Conservation (phyloP, 2,113 vertebrate genomes). For the Pagrus major region DNA sequence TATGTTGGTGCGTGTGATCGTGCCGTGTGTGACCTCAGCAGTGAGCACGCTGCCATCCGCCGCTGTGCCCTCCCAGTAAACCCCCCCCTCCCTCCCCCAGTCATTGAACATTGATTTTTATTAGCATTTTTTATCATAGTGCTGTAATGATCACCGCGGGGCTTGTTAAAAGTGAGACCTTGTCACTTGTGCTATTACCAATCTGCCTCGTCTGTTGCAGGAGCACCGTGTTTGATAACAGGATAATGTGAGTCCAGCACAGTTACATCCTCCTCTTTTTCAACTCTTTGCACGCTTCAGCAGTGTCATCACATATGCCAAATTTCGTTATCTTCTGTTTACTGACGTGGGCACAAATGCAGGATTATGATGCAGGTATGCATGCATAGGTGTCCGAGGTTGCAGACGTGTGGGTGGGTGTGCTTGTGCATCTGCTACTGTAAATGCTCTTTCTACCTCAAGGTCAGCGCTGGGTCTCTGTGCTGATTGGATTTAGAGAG, state of each 20-base stretch:
- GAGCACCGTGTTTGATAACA: conserved; percentile 30
- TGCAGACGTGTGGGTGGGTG: conserved; percentile 38
- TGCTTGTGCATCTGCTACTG: conserved; percentile 54
- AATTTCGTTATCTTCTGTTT: conserved; percentile 22
- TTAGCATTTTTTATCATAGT: conserved; percentile 60
- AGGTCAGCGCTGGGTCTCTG: conserved; percentile 74
- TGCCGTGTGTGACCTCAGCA: conserved; percentile 49
- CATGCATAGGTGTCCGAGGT: conserved; percentile 18
- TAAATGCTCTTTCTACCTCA: conserved; percentile 67
- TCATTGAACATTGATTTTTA: conserved; percentile 73
- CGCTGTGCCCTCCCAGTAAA: conserved; percentile 15
- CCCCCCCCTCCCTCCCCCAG: too few species aligned
- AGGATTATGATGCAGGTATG: conserved; percentile 45
- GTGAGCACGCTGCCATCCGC: conserved; percentile 10
- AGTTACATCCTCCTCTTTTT: conserved; percentile 30
- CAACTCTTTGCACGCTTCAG: conserved; percentile 28
- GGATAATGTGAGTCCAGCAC: conserved; percentile 22
- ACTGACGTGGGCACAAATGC: conserved; percentile 27
- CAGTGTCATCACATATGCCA: neutral
- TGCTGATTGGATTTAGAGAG: conserved; percentile 73
- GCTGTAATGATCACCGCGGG: conserved; percentile 47
- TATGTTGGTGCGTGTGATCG: conserved; percentile 28
- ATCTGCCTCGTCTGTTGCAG: conserved; percentile 13
- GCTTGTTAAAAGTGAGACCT: conserved; percentile 58
- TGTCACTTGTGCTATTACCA: conserved; percentile 36